Conservation (phyloP, 2,797 vertebrate species). For the Enteromius fasciolatus region DNA sequence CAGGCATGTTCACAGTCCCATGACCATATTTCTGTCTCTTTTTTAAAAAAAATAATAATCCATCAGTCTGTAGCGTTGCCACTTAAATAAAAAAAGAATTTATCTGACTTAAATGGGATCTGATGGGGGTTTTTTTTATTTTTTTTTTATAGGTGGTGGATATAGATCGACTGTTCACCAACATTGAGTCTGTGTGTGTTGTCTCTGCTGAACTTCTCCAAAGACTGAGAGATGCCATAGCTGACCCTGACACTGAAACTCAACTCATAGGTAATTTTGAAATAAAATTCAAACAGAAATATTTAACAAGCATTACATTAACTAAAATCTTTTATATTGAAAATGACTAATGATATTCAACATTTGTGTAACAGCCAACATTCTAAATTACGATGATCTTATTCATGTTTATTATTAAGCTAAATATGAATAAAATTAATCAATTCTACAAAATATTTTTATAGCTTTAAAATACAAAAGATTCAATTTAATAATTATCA, state of each 20-base stretch:
- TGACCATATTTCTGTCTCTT: neutral
- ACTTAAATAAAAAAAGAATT: neutral
- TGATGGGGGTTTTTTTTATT: neutral
- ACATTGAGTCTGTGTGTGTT: slow-evolving; percentile 90
- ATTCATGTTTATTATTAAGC: neutral
- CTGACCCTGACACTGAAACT: slow-evolving; percentile 85
- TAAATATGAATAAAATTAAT: neutral
- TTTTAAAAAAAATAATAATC: neutral
- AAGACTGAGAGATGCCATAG: slow-evolving; percentile 83
- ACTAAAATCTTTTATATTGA: neutral
- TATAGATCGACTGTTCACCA: slow-evolving; percentile 92
- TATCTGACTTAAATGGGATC: slow-evolving; percentile 18
- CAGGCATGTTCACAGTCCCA: slow-evolving; percentile 76
- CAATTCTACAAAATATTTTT: neutral
- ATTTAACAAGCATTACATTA: neutral
- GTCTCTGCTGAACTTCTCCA: slow-evolving; percentile 88
- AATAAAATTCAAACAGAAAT: neutral
- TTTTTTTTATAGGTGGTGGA: slow-evolving; percentile 83
- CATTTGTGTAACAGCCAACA: neutral
- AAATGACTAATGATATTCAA: neutral
- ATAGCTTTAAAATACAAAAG: neutral
- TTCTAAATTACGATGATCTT: neutral
- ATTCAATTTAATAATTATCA: neutral
- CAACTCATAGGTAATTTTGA: slow-evolving; percentile 86
- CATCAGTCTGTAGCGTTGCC: neutral